Conservation (phyloP, 2,888 invertebrate species). For the Myopa tessellatipennis region DNA sequence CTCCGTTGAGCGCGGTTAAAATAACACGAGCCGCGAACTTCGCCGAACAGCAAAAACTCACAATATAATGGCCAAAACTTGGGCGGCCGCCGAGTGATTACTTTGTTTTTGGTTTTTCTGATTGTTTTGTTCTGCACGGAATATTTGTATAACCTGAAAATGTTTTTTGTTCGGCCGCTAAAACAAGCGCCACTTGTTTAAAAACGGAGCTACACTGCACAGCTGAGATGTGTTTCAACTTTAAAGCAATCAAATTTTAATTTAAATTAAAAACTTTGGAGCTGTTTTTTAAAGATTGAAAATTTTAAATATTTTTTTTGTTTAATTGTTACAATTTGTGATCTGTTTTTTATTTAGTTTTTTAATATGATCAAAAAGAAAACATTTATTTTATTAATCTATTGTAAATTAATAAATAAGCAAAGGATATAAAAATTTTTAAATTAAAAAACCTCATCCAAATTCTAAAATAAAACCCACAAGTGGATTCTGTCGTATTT, state of each 20-base stretch:
- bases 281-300: too few relatives aligned
- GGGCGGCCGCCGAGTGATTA: conserved; percentile 28
- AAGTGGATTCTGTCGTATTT: background rate
- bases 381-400: too few relatives aligned
- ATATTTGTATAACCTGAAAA: conserved; percentile 14
- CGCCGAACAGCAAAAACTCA: background rate
- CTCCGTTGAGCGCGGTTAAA: background rate
- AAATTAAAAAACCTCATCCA: too few relatives aligned
- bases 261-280: too few relatives aligned
- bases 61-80: conserved; percentile 23
- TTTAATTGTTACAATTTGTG: too few relatives aligned
- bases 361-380: too few relatives aligned
- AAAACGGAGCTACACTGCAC: conserved; percentile 16
- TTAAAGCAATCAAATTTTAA: too few relatives aligned
- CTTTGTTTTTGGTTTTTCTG: conserved; percentile 15
- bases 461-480: too few relatives aligned
- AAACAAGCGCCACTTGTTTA: conserved; percentile 27
- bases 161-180: conserved; percentile 7
- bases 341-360: too few relatives aligned
- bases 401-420: too few relatives aligned
- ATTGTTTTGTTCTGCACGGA: background rate
- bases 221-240: background rate
- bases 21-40: background rate
- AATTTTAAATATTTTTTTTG: too few relatives aligned
- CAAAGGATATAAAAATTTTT: too few relatives aligned